Percentiles rank a stretch among this genome's conserved stretches.
phyloP scores from a whole-genome alignment of 2,113 vertebrate genomes.

The Mirza zaza region DNA sequence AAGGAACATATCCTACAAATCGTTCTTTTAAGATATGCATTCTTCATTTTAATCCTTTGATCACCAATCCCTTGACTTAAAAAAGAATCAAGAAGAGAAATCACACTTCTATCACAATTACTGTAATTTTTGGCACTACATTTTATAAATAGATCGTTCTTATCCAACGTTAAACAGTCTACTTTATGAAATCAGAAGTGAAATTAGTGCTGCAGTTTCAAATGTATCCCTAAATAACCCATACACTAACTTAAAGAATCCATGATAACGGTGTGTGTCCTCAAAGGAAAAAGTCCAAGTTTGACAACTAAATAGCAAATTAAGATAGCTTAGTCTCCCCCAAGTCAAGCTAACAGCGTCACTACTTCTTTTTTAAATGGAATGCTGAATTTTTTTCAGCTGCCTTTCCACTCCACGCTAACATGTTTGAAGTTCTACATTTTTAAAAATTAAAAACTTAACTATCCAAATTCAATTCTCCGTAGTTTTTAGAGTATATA shows the following conservation, averaged over 20 bases:
- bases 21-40: conserved; percentile 39
- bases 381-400: background rate
- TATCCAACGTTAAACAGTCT: conserved; percentile 50
- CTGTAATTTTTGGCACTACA: conserved; percentile 49
- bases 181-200: conserved; percentile 52
- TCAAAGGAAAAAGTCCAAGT: background rate
- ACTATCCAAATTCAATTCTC: background rate
- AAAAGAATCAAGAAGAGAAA: conserved; percentile 37
- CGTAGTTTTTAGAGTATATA: background rate
- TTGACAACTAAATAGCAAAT: background rate
- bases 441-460: conserved; percentile 29
- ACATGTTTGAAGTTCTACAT: background rate
- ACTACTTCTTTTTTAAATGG: conserved; percentile 21
- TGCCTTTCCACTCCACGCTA: background rate
- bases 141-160: conserved; percentile 46
- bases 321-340: background rate
- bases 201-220: conserved; percentile 28
- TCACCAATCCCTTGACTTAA: conserved; percentile 33
- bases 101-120: conserved; percentile 50
- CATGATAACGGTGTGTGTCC: background rate
- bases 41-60: conserved; percentile 58
- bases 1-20: conserved; percentile 52
- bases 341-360: background rate
- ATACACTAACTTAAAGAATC: background rate
- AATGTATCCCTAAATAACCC: background rate